Evolutionary conservation across 2,797 vertebrate genomes (phyloP).

Genomic region (Acridotheres tristis): DNA sequence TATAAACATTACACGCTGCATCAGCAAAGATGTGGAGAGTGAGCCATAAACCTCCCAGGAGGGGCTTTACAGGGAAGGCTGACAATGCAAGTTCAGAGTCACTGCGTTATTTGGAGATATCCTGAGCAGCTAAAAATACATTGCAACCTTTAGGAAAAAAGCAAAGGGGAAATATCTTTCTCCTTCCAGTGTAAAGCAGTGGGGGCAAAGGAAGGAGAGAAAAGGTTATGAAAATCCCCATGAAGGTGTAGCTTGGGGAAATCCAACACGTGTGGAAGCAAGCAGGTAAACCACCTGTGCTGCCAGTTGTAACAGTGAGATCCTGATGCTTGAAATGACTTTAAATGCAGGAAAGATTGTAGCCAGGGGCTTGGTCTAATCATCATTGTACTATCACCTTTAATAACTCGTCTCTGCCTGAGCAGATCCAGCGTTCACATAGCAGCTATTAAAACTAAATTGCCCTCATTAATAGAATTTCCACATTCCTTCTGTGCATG

Average conservation of each 20-base stretch:
- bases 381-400: constrained; percentile 19
- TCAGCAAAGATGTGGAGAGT: constrained; percentile 61
- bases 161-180: constrained; percentile 16
- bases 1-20: constrained; percentile 60
- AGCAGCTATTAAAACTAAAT: constrained; percentile 42
- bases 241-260: background rate
- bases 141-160: constrained; percentile 8
- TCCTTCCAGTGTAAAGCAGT: background rate
- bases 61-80: constrained; percentile 59
- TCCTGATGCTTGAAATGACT: background rate
- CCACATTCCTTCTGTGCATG: background rate
- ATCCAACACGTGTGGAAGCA: background rate
- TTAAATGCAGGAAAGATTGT: background rate
- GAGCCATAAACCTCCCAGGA: constrained; percentile 55
- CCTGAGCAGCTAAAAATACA: constrained; percentile 62
- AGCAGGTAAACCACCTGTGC: constrained; percentile 4
- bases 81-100: constrained; percentile 64
- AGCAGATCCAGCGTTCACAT: constrained; percentile 6
- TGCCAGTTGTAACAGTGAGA: background rate
- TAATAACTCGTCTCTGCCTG: constrained; percentile 41
- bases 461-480: constrained; percentile 41
- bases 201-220: background rate
- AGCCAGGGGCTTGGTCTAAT: constrained; percentile 25
- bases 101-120: constrained; percentile 38
- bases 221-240: background rate